Evolutionary conservation across 2,888 invertebrate species (phyloP).

Genomic region (Pycnomerus fuliginosus): DNA sequence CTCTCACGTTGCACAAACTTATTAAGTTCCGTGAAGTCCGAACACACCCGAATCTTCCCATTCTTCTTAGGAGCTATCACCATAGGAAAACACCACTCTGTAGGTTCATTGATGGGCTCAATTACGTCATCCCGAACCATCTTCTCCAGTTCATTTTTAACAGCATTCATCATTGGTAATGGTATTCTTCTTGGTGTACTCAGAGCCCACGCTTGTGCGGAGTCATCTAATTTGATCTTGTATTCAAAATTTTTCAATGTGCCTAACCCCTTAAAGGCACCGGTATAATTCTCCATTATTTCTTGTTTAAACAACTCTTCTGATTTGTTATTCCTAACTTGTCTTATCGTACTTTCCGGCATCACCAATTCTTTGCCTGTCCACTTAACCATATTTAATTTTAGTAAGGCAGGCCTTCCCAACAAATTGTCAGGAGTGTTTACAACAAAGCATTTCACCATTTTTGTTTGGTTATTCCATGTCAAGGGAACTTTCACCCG

Average conservation of each 20-base stretch:
- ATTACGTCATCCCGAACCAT: constrained; percentile 37
- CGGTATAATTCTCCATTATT: constrained; percentile 1
- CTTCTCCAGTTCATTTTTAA: constrained; percentile 38
- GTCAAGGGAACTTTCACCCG: too few species aligned
- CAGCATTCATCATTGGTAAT: constrained; percentile 35
- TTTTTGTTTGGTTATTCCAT: too few species aligned
- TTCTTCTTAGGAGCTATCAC: constrained; percentile 38
- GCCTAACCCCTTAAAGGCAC: constrained; percentile 31
- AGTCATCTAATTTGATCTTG: constrained; percentile 31
- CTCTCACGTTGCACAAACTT: constrained; percentile 26
- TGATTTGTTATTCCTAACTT: too few species aligned
- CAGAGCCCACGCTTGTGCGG: constrained; percentile 34
- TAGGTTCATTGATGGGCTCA: constrained; percentile 35
- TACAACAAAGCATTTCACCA: too few species aligned
- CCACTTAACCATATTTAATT: too few species aligned
- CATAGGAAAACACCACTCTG: constrained; percentile 44
- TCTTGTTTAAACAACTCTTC: constrained; percentile 1
- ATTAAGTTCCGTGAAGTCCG: constrained; percentile 37
- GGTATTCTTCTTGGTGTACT: constrained; percentile 39
- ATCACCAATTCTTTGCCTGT: too few species aligned
- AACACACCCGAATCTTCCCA: constrained; percentile 33
- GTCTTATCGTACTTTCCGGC: too few species aligned
- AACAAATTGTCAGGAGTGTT: too few species aligned
- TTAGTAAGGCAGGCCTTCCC: too few species aligned
- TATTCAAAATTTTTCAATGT: constrained; percentile 28